These are phyloP conservation scores for Pogonophryne albipinna DNA, from an alignment of 2,797 vertebrate genomes.

Conservation along the genomic window DNA sequence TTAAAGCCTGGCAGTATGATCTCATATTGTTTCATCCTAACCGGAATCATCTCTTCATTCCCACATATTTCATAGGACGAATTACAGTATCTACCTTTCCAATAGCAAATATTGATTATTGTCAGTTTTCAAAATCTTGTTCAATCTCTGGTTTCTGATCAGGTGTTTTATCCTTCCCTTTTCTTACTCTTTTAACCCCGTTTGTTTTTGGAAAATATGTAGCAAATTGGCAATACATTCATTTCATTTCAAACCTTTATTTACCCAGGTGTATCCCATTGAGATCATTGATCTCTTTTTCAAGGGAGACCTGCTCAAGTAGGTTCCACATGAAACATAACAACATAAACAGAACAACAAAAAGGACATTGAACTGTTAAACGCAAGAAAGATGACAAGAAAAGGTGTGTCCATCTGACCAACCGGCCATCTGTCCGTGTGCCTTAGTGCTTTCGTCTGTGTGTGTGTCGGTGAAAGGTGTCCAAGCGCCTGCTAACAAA, in stretches of 20 bases:
- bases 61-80: conserved; percentile 63
- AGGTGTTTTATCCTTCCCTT: background rate
- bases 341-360: too few species aligned
- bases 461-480: conserved; percentile 19
- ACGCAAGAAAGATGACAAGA: conserved; percentile 29
- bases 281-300: too few species aligned
- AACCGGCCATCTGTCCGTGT: conserved; percentile 28
- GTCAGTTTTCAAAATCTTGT: conserved; percentile 56
- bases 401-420: conserved; percentile 21
- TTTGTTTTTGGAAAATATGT: conserved; percentile 43
- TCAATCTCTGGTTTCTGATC: conserved; percentile 55
- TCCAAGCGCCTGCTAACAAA: conserved; percentile 71
- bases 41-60: background rate
- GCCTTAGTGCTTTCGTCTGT: background rate
- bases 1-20: background rate
- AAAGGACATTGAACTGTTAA: conserved; percentile 44
- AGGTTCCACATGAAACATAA: too few species aligned
- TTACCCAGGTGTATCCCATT: too few species aligned
- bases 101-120: conserved; percentile 79
- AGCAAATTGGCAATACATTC: conserved; percentile 42
- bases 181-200: background rate
- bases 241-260: too few species aligned
- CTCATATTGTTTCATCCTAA: conserved; percentile 4
- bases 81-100: conserved; percentile 65
- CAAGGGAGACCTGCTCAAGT: too few species aligned